phyloP scores from a whole-genome alignment of 2,113 vertebrate genomes.

The Hippocampus mohnikei region DNA sequence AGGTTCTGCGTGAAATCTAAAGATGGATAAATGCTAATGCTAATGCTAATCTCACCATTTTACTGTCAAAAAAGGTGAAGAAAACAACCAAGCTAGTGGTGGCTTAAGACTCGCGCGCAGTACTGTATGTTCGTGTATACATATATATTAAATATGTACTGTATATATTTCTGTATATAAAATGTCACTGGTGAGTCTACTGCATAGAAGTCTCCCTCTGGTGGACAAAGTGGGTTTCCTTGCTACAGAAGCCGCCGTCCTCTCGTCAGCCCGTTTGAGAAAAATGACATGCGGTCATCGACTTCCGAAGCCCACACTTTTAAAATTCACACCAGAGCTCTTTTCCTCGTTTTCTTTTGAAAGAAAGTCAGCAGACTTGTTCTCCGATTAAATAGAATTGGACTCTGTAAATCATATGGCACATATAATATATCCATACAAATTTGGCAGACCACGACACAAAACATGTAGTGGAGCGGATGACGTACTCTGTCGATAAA shows the following conservation, averaged over 20 bases:
- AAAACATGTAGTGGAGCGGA: constrained; percentile 40
- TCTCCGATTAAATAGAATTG: constrained; percentile 35
- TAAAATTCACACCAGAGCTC: constrained; percentile 2
- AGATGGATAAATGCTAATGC: too few species aligned
- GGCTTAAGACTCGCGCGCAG: neutral
- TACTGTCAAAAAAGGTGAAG: neutral
- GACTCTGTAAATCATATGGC: constrained; percentile 65
- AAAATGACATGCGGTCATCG: constrained; percentile 3
- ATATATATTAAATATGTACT: neutral
- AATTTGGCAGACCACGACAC: constrained; percentile 60
- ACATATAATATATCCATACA: constrained; percentile 59
- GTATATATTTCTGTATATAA: constrained; percentile 24
- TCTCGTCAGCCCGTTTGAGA: constrained; percentile 1
- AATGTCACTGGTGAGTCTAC: constrained; percentile 62
- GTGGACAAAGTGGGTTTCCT: constrained; percentile 42
- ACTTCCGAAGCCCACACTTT: neutral
- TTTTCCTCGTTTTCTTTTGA: neutral
- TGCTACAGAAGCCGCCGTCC: constrained; percentile 52
- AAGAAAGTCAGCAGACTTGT: constrained; percentile 22
- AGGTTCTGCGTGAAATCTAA: too few species aligned
- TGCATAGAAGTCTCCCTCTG: constrained; percentile 69
- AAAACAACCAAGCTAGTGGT: constrained; percentile 4
- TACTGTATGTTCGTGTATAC: neutral
- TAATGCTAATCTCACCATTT: neutral
- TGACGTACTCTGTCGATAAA: constrained; percentile 50